These are phyloP conservation scores for Neoitamus cyanurus DNA, from an alignment of 2,888 invertebrate genomes.

Conservation along the genomic window DNA sequence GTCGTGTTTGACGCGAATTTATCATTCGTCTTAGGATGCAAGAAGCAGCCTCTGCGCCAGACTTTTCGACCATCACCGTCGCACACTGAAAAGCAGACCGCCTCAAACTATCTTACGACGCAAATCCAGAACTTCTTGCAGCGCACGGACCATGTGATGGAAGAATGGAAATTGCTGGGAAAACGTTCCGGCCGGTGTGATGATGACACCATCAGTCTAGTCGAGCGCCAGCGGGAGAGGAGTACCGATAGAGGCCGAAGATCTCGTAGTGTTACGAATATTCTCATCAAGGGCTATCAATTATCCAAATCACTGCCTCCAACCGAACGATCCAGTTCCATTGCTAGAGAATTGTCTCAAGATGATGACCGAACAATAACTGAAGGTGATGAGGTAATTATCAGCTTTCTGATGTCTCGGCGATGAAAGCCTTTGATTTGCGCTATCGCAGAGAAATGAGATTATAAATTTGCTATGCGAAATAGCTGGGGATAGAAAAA, in stretches of 20 bases:
- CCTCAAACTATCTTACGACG: slow-evolving; percentile 78
- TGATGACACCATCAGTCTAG: slow-evolving; percentile 63
- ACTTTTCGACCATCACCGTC: slow-evolving; percentile 79
- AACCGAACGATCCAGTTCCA: slow-evolving; percentile 64
- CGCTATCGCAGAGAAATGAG: not conserved
- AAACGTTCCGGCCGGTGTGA: slow-evolving; percentile 67
- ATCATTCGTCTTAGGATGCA: slow-evolving; percentile 81
- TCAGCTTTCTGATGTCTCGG: not conserved
- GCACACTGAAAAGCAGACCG: slow-evolving; percentile 79
- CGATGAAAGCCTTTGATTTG: not conserved
- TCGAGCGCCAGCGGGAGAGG: slow-evolving; percentile 64
- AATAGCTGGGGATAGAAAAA: not conserved
- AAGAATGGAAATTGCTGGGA: slow-evolving; percentile 83
- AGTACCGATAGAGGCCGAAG: slow-evolving; percentile 63
- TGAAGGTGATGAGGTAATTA: slow-evolving; percentile 75
- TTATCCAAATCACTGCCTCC: slow-evolving; percentile 68
- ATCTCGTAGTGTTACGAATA: slow-evolving; percentile 82
- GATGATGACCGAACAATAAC: slow-evolving; percentile 73
- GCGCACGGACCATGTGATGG: slow-evolving; percentile 88
- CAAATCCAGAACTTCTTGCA: slow-evolving; percentile 84
- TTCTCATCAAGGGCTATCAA: slow-evolving; percentile 85
- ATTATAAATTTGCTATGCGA: not conserved
- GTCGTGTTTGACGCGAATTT: slow-evolving; percentile 86
- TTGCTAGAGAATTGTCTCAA: slow-evolving; percentile 60
- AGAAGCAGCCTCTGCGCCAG: slow-evolving; percentile 76